Base-by-base conservation (phyloP, 2,113 vertebrate genomes). In the Xyliphius kryptos region DNA sequence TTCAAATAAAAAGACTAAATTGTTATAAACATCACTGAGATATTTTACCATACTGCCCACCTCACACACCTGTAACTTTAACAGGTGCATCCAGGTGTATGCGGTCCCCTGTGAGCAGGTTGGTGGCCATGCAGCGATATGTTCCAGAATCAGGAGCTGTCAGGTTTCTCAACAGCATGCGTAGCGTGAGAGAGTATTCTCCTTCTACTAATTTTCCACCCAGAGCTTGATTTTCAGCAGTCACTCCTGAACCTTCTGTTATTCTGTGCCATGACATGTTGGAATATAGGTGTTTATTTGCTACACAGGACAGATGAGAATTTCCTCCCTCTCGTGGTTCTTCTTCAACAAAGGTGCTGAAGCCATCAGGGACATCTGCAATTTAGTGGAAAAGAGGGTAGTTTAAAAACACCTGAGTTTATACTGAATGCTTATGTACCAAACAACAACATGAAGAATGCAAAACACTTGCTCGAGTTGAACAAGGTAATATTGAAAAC, bases 271-370 rank as follows among this genome's bases (percentile, higher is more conserved):
- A 99, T 36, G 88, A 81, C 70, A 97, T 55, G 40, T 87, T 81
- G 51, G 80, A 85, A 84, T 94, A 97, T 38, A 98, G 80, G 84
- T 93, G 89, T 72, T 89, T 96, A 82, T 88, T 98, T 67, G 89
- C 94, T 0, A 76, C 81, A 77, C 94, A 99, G 65, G 90, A 92
- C 76, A 99, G 80, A 22, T 79, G 76, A 68, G 95, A 83, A 64
- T 91, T 88, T 53, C 90, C 88, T 53, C 94, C 93, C 86, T 97
- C 94, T 14, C 85, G 79, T 1, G 92, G 87, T 50, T 87, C 76
- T 73, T 88, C 90, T 78, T 85, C 80, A 79, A 89, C 74, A 58
- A 59, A 83, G 51, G 92, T 70, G 4, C 87, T 80, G 78, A 97
- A 94, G 77, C 92, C 93, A 37, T 85, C 90, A 0, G 87, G 89